Evolutionary conservation across 2,113 vertebrate species (phyloP).

Genomic region (Crotalus helleri): DNA sequence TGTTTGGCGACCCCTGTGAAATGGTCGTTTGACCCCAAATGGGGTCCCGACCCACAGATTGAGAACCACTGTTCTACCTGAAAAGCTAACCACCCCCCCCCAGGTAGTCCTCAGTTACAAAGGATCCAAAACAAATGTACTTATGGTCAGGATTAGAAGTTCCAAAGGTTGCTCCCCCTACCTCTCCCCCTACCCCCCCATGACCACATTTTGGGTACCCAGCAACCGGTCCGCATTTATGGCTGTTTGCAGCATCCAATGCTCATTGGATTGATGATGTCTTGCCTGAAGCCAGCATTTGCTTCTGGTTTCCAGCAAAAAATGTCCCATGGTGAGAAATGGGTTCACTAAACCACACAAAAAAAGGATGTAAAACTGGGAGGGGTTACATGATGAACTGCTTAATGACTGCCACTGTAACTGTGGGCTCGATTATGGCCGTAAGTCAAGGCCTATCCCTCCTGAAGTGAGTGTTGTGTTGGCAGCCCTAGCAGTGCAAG

Average conservation of each 20-base stretch:
- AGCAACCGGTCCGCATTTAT: not conserved
- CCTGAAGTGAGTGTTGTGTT: not conserved
- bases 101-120: not conserved
- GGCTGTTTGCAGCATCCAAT: not conserved
- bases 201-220: not conserved
- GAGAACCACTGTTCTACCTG: not conserved
- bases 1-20: too few relatives aligned
- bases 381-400: too few relatives aligned
- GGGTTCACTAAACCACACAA: not conserved
- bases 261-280: not conserved
- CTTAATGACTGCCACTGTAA: too few relatives aligned
- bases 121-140: not conserved
- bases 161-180: not conserved
- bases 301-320: not conserved
- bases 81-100: not conserved
- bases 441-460: too few relatives aligned
- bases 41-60: too few relatives aligned
- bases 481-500: not conserved
- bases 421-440: too few relatives aligned
- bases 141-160: not conserved
- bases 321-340: not conserved
- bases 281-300: not conserved
- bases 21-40: too few relatives aligned
- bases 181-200: rapidly evolving
- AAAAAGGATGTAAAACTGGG: not conserved